phyloP scores from a whole-genome alignment of 2,888 invertebrate species.

The Leptopterna dolabrata region DNA sequence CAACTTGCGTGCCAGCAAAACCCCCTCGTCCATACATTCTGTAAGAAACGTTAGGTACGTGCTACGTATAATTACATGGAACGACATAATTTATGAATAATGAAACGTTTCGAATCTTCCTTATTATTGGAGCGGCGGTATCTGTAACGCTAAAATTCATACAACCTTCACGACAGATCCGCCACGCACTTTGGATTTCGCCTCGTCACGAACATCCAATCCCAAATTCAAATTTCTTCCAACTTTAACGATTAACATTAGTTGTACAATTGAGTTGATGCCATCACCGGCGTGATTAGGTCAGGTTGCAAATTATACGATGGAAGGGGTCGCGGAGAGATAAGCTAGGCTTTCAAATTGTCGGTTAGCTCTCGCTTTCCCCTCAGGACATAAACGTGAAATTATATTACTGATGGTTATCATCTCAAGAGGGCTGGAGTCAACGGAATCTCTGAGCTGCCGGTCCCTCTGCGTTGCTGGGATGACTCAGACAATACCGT shows the following conservation, averaged over 20 bases:
- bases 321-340: background rate
- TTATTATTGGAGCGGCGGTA: no score
- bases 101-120: no score
- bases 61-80: no score
- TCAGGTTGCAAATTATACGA: background rate
- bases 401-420: constrained; percentile 45
- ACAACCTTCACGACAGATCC: background rate
- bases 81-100: no score
- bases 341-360: constrained; percentile 31
- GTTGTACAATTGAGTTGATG: background rate
- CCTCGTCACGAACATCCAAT: background rate
- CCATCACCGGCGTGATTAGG: background rate
- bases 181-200: background rate
- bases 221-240: constrained; percentile 9
- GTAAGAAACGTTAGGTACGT: no score
- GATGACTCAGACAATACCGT: constrained; percentile 9
- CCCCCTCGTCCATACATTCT: no score
- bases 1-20: no score
- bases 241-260: background rate
- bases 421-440: constrained; percentile 32
- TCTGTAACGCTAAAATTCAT: background rate
- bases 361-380: constrained; percentile 8
- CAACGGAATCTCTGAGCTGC: background rate
- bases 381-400: constrained; percentile 26
- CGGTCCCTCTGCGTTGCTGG: background rate